Percentiles rank a stretch among this genome's conserved stretches.
These are phyloP conservation scores for Shargacucullia verbasci DNA, from an alignment of 2,888 invertebrate species.

Conservation along the genomic window DNA sequence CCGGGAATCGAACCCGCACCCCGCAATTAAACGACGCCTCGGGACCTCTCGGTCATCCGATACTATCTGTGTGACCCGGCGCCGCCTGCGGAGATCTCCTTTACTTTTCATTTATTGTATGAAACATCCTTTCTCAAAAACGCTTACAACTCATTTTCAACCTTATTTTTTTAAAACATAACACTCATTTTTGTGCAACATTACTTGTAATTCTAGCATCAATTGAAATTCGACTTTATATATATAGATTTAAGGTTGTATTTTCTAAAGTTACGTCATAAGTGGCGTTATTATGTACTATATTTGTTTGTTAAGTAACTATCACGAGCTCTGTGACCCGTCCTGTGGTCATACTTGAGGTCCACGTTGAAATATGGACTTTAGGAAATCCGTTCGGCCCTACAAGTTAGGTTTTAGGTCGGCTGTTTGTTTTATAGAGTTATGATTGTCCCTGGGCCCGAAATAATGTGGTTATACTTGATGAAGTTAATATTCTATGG, in stretches of 20 bases:
- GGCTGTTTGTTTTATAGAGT: slow-evolving; percentile 25
- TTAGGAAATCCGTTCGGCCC: slow-evolving; percentile 57
- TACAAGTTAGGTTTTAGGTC: slow-evolving; percentile 37
- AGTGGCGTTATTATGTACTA: slow-evolving; percentile 45
- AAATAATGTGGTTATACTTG: neutral
- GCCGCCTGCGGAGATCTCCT: slow-evolving; percentile 74
- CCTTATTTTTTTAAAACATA: neutral
- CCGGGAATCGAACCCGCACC: slow-evolving; percentile 73
- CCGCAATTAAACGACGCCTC: slow-evolving; percentile 83
- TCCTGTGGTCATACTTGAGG: slow-evolving; percentile 72
- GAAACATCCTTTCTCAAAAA: slow-evolving; percentile 44
- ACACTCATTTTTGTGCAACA: slow-evolving; percentile 18
- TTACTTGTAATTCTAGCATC: fast-evolving
- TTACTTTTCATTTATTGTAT: slow-evolving; percentile 45
- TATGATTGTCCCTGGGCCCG: slow-evolving; percentile 15
- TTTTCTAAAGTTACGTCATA: neutral
- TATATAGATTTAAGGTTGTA: fast-evolving
- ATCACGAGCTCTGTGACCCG: slow-evolving; percentile 69
- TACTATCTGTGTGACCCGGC: slow-evolving; percentile 77
- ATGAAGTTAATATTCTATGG: no score
- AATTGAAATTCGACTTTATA: slow-evolving; percentile 10
- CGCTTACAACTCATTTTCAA: slow-evolving; percentile 9
- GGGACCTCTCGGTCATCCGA: slow-evolving; percentile 78
- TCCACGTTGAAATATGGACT: slow-evolving; percentile 67
- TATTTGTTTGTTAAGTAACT: slow-evolving; percentile 65